These are phyloP conservation scores for Puffinus mauretanicus DNA, from an alignment of 2,113 vertebrate genomes.

Conservation along the genomic window DNA sequence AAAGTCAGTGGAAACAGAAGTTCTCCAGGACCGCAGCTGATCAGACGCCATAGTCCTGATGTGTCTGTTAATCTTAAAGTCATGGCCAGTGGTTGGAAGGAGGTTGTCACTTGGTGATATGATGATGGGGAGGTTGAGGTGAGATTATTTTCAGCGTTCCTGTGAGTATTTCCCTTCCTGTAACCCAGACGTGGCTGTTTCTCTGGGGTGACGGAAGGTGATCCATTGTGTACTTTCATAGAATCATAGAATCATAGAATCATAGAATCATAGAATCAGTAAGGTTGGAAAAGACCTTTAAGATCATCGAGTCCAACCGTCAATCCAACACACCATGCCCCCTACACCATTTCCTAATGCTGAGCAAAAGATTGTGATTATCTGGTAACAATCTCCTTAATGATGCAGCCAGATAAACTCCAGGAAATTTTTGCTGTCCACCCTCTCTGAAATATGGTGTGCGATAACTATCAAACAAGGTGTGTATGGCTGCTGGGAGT, in stretches of 20 bases:
- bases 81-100: not conserved
- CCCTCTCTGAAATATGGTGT: not conserved
- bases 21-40: not conserved
- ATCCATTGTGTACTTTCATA: not conserved
- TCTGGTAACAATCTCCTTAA: not conserved
- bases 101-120: not conserved
- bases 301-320: too few relatives aligned
- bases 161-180: not conserved
- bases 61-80: not conserved
- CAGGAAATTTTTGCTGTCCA: conserved; percentile 14
- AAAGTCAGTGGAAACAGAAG: not conserved
- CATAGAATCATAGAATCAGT: too few relatives aligned
- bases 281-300: too few relatives aligned
- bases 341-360: too few relatives aligned
- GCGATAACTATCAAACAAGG: not conserved
- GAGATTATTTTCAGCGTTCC: conserved; percentile 15
- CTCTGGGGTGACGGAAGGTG: not conserved
- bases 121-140: not conserved
- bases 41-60: not conserved
- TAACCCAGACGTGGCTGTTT: not conserved
- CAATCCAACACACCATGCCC: too few relatives aligned
- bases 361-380: not conserved
- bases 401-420: not conserved
- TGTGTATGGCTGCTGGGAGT: not conserved
- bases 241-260: too few relatives aligned